A percentile compares a stretch with the other conserved stretches of the same genome.
phyloP scores from a whole-genome alignment of 30 jellyfish, hydroid and myxozoan genomes.

The Cassiopea xamachana region DNA sequence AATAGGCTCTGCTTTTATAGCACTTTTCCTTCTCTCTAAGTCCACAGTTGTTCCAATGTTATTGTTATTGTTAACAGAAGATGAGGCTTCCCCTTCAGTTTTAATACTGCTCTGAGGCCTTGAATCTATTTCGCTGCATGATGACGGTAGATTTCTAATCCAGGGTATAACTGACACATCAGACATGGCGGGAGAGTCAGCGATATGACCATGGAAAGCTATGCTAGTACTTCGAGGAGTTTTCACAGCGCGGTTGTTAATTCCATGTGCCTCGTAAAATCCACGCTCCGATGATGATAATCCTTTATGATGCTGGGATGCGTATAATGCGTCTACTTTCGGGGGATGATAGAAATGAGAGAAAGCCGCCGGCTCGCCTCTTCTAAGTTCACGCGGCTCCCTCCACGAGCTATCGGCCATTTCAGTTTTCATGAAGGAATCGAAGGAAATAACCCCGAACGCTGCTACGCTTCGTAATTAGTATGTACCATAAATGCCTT shows the following conservation, averaged over 20 bases:
- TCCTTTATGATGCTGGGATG: conserved; percentile 31
- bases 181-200: conserved; percentile 73
- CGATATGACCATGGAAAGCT: conserved; percentile 22
- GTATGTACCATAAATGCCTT: background rate
- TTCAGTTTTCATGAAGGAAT: conserved; percentile 68
- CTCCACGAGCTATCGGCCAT: conserved; percentile 77
- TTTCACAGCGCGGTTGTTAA: conserved; percentile 18
- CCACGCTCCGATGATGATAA: conserved; percentile 36
- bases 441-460: background rate
- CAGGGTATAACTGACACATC: conserved; percentile 78
- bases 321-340: conserved; percentile 7
- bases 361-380: conserved; percentile 38
- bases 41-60: conserved; percentile 60
- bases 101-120: conserved; percentile 44
- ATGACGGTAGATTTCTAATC: conserved; percentile 51
- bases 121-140: conserved; percentile 63
- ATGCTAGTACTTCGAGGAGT: conserved; percentile 5
- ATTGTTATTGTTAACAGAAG: conserved; percentile 38
- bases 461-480: background rate
- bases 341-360: conserved; percentile 1
- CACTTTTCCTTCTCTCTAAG: conserved; percentile 61
- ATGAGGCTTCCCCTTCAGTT: conserved; percentile 63
- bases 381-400: conserved; percentile 66
- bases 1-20: conserved; percentile 66
- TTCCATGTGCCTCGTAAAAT: conserved; percentile 41